Conservation (phyloP, 92 coral and sea anemone genomes). For the Pocillopora grandis region DNA sequence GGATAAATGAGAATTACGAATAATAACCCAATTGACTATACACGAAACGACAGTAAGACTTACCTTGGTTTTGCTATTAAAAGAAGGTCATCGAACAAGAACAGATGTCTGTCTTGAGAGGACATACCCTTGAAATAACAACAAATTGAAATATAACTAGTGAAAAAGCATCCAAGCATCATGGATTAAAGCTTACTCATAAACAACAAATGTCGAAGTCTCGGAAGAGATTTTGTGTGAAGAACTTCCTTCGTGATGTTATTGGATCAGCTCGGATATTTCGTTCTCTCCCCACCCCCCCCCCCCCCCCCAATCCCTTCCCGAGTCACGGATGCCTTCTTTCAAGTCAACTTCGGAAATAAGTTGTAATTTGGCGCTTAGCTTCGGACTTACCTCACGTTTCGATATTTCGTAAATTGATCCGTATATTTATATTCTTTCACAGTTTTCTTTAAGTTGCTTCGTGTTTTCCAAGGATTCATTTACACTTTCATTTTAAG, state of each 20-base stretch:
- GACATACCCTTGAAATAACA: conserved; percentile 66
- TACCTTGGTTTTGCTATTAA: conserved; percentile 92
- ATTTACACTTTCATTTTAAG: no score
- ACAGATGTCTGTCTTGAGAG: conserved; percentile 86
- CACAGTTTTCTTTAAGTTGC: neutral
- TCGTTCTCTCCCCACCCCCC: neutral
- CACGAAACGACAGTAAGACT: conserved; percentile 21
- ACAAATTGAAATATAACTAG: neutral
- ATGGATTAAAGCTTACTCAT: no score
- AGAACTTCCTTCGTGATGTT: neutral
- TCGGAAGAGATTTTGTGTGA: no score
- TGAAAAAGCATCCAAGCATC: no score
- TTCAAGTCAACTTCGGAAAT: neutral
- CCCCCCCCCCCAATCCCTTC: no score
- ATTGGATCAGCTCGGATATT: neutral
- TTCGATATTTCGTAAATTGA: neutral
- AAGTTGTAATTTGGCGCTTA: neutral
- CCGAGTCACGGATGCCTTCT: neutral
- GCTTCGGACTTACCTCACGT: neutral
- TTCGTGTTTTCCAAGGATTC: neutral
- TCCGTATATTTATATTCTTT: neutral
- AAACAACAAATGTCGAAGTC: no score
- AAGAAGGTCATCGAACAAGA: conserved; percentile 84
- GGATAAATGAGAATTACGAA: neutral
- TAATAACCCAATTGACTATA: no score